phyloP scores from a whole-genome alignment of 2,888 invertebrate genomes.

The Eupithecia abbreviata region DNA sequence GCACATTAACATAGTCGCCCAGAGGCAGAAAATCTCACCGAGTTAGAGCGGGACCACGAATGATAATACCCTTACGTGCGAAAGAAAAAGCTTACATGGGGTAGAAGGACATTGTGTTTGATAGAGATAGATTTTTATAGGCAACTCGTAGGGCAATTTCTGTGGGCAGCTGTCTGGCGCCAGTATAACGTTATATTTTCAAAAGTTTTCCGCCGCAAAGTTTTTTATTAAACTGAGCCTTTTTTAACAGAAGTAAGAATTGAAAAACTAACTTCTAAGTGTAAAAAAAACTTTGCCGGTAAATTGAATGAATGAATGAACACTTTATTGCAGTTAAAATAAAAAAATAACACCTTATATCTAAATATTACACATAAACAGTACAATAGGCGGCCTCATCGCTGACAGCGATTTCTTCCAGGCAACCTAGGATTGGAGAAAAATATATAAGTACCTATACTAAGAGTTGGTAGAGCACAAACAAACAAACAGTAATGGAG shows the following conservation, averaged over 20 bases:
- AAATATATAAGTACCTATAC: too few species aligned
- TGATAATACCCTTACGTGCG: constrained; percentile 35
- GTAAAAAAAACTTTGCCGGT: not conserved
- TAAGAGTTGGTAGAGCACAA: too few species aligned
- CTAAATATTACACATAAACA: too few species aligned
- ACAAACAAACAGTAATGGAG: too few species aligned
- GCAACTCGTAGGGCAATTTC: constrained; percentile 56
- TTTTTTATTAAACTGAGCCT: constrained; percentile 21
- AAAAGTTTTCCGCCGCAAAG: constrained; percentile 52
- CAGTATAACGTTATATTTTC: constrained; percentile 60
- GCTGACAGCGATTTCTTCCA: too few species aligned
- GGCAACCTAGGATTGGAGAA: too few species aligned
- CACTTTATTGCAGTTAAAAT: too few species aligned
- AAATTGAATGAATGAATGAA: not conserved
- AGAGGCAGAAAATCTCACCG: constrained; percentile 29
- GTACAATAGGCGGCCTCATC: too few species aligned
- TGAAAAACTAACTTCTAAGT: constrained; percentile 15
- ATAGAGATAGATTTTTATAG: constrained; percentile 2
- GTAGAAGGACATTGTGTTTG: not conserved
- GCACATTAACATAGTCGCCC: constrained; percentile 12
- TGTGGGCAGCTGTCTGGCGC: constrained; percentile 58
- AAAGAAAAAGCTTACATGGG: constrained; percentile 39
- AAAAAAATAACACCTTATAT: too few species aligned
- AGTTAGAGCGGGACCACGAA: constrained; percentile 40
- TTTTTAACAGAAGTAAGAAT: constrained; percentile 8